Percentiles rank a stretch among this genome's conserved stretches.
These are phyloP conservation scores for Salarias fasciatus DNA, from an alignment of 2,797 vertebrate species.

Conservation along the genomic window DNA sequence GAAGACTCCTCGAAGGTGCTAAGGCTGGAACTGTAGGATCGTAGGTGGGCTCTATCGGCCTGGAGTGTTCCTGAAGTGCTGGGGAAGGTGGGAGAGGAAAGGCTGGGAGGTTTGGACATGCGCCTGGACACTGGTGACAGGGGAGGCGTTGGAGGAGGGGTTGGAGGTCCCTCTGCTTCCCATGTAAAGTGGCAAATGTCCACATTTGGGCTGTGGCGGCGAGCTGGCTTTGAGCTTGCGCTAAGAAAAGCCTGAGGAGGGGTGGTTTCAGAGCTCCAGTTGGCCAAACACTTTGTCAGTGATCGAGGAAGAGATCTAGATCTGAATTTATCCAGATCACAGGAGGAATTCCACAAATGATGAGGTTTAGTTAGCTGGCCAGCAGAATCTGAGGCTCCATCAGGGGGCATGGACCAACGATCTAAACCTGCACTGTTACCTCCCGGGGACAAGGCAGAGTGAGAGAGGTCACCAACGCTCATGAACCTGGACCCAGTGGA, in stretches of 20 bases:
- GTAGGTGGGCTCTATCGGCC: constrained; percentile 64
- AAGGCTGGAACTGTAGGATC: constrained; percentile 73
- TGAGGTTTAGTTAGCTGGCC: not conserved
- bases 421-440: constrained; percentile 31
- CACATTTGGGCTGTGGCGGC: constrained; percentile 44
- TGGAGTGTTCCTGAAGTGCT: constrained; percentile 43
- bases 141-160: constrained; percentile 80
- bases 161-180: constrained; percentile 73
- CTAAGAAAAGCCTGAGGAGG: constrained; percentile 18
- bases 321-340: constrained; percentile 55
- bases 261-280: constrained; percentile 52
- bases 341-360: constrained; percentile 14
- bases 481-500: constrained; percentile 77
- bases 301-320: constrained; percentile 76
- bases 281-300: constrained; percentile 59
- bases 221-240: constrained; percentile 30
- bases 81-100: constrained; percentile 56
- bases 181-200: constrained; percentile 60
- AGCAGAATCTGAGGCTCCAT: constrained; percentile 29
- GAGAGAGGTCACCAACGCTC: constrained; percentile 76
- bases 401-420: constrained; percentile 23
- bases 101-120: constrained; percentile 72
- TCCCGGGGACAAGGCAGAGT: constrained; percentile 42
- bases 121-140: constrained; percentile 68
- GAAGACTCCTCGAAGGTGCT: constrained; percentile 84